Conservation (phyloP, 2,113 vertebrate genomes). For the Phyllostomus discolor region DNA sequence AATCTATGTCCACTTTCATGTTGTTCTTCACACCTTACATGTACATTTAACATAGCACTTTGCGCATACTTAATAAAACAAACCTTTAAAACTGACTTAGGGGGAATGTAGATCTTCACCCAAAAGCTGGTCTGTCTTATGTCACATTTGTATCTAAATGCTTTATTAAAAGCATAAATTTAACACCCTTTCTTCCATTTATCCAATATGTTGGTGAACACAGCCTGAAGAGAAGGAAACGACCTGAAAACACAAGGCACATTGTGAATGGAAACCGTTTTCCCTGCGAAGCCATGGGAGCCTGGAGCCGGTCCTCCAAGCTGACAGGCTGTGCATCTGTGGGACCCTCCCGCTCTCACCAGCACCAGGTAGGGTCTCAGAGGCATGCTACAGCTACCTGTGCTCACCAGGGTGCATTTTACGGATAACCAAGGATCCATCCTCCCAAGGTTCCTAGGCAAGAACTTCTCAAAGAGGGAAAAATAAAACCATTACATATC, state of each 20-base stretch:
- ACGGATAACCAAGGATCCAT: slow-evolving; percentile 77
- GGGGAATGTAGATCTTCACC: neutral
- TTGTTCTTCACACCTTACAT: neutral
- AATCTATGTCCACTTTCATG: neutral
- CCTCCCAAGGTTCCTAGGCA: slow-evolving; percentile 74
- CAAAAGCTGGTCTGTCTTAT: neutral
- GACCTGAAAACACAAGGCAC: slow-evolving; percentile 38
- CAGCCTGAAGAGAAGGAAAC: slow-evolving; percentile 1
- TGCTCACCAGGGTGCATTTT: slow-evolving; percentile 69
- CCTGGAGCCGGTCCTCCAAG: neutral
- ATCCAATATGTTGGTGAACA: neutral
- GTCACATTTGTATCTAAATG: neutral
- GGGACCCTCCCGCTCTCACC: slow-evolving; percentile 55
- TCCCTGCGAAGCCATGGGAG: slow-evolving; percentile 42
- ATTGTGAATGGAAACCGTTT: slow-evolving; percentile 18
- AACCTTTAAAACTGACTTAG: neutral
- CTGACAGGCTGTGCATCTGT: slow-evolving; percentile 44
- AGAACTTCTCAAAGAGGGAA: slow-evolving; percentile 79
- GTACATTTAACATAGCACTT: neutral
- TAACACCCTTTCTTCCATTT: neutral
- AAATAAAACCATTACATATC: slow-evolving; percentile 82
- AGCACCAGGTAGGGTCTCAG: slow-evolving; percentile 52
- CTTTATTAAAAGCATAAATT: neutral
- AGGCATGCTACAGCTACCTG: slow-evolving; percentile 39
- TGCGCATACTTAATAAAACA: neutral